Base-by-base conservation (phyloP, 2,113 vertebrate species). In the Seriola rivoliana region DNA sequence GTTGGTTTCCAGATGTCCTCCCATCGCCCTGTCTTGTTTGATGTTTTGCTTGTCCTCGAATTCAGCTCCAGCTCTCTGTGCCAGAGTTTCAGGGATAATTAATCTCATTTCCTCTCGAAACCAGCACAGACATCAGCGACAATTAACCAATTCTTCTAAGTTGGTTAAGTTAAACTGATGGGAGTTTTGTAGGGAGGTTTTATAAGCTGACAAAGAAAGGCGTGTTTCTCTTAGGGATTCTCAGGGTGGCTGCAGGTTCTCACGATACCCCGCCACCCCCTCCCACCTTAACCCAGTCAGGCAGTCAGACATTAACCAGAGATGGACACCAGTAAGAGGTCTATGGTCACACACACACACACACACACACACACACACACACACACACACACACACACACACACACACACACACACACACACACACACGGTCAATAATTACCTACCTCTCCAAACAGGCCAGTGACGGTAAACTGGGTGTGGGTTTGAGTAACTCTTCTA, bases 221-320 rank as follows among this genome's bases (percentile, higher is more conserved):
- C 85, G 90, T 86, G 89, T 76, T 85, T 84, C 46, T 78, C 52
- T 50, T 36, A 11, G 38, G 44, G 50, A 57, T 54, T 86, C 66
- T 69, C 52, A 58, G 62, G 42, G 46, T 71, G 82, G 54, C 52
- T 68, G 70, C 63, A 48, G 57, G 69, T 91, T 92, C 85, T 90
- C 85, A 85, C 5, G 60, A 77, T 63, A 23, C 21, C 64, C 64
- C 40, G 32, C 54, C 32, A 68, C 21, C 71, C n/a, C 23, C 58
- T 42, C 62, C 19, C 40, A 54, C 34, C 17, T 42, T 42, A 32
- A 72, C 34, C 68, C 52, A 8, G 1, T 8, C 14, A 81, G 40
- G 13, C 42, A 75, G 87, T 58, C 84, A 87, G 88, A 90, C 89
- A 86, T 90, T 89, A 86, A 84, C 68, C 87, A 91, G 88, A 92